Evolutionary conservation across 2,113 vertebrate species (phyloP), one percentile per base, ranked within the genome.

Genomic region (Esox niger): DNA sequence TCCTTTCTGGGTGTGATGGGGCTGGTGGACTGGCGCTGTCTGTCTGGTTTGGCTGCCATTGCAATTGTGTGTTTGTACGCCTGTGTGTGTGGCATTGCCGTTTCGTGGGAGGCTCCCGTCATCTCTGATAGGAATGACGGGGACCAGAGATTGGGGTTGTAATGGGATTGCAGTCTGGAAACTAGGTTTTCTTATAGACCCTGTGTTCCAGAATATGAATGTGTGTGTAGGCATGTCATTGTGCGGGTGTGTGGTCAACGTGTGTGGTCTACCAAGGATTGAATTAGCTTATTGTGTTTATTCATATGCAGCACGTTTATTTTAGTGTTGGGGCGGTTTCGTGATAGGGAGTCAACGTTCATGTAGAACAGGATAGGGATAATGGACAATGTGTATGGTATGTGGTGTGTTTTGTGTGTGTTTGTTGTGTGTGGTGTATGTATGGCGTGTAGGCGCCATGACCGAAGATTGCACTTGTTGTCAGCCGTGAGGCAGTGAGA

Each of bases 201-300:
- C 79, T 76, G 71, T 78, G 73, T 82, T 74, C 80, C 77, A 49
- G 68, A 71, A 67, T 75, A 62, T 66, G 55, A 64, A 69, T 76
- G 67, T 69, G 68, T 79, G 77, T 83, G 76, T 79, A 43, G 62
- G 67, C 59, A 38, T 68, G 79, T 46, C 29, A 35, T 54, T 61
- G 64, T 73, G 38, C 54, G 68, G 31, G 26, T 65, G 29, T 23
- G 60, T 11, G 7, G 31, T 66, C 20, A 66, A 54, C 29, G 52
- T 64, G 43, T 35, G 9, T 29, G 9, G 55, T 32, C 30, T 70
- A 62, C 9, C 25, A 25, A 31, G 60, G 31, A 66, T 23, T 68
- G 29, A 32, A 20, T 46, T 30, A 1, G 21, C 47, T 56, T 31
- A 70, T 49, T 64, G 43, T 62, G 60, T 69, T 1, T 66, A 49